Evolutionary conservation across 1,140 invertebrate species (phyloP), one percentile per base, ranked within the genome.

Genomic region (Lepidurus couesii): DNA sequence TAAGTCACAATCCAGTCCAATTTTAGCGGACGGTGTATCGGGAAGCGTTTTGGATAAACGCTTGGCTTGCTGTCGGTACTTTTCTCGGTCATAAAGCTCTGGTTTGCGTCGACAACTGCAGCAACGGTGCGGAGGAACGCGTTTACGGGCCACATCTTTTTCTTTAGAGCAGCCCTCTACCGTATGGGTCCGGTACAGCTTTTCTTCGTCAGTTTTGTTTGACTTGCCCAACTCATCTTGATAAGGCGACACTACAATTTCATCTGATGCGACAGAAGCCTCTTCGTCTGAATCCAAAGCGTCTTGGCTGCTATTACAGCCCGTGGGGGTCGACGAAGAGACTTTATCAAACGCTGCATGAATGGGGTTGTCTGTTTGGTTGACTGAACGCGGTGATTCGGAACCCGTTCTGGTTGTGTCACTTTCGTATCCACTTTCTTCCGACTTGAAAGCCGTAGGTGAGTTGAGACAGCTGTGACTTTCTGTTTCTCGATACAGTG

Each of bases 371-470:
- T 43, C 73, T 26, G 42, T 42, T 34, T 47, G 65, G 74, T 75
- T 74, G 43, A 13, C 34, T 13, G 53, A 65, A 74, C 73, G 78
- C 47, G 88, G 88, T 1, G 88, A 89, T 81, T 89, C 88, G 9
- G 87, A 85, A 13, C 87, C 88, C 0, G 86, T 86, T 81, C 88
- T 84, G 0, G 89, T 89, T 9, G 89, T 89, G 81, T 91, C 89
- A 34, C 89, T 90, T 78, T 90, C 89, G 81, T 90, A 90, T 9
- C 89, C 90, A 78, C 89, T 90, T 81, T 91, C 90, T 80, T 91
- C 89, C 6, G 87, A 88, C 79, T 84, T 84, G 9, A 86, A 82
- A 6, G 86, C 42, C 42, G 86, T 84, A 21, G 88, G 81, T 77
- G 84, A 86, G 78, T 81, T 86, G 79, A 88, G 81, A 16, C 87